phyloP scores from a whole-genome alignment of 2,888 invertebrate genomes.

The Dione juno region DNA sequence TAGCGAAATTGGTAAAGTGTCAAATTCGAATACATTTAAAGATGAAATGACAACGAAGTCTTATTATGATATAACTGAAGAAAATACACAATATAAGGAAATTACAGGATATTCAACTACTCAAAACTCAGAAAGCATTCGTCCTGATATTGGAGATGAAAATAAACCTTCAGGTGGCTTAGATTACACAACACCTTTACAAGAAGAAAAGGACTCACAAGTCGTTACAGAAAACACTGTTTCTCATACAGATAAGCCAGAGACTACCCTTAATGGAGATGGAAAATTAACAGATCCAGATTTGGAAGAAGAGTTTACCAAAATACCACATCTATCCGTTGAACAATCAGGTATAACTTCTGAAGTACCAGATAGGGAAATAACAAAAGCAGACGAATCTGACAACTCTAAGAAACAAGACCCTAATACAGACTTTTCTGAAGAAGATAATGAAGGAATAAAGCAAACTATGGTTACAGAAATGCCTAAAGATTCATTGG shows the following conservation, averaged over 20 bases:
- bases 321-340: neutral
- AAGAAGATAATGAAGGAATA: conserved; percentile 1
- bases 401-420: conserved; percentile 33
- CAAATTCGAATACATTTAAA: conserved; percentile 18
- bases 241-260: neutral
- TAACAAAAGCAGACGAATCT: neutral
- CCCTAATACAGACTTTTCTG: conserved; percentile 5
- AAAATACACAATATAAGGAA: conserved; percentile 15
- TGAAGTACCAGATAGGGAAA: neutral
- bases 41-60: conserved; percentile 23
- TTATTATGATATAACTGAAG: conserved; percentile 7
- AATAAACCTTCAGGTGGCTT: neutral
- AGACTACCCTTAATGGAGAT: neutral
- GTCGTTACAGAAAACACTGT: neutral
- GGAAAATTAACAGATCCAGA: neutral
- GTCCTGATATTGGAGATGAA: neutral
- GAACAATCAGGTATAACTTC: conserved; percentile 5
- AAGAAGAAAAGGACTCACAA: neutral
- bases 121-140: neutral
- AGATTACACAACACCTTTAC: neutral
- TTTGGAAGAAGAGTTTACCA: conserved; percentile 5
- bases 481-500: neutral
- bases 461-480: conserved; percentile 11
- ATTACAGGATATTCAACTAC: conserved; percentile 6
- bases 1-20: neutral